Percentiles rank a stretch among this genome's conserved stretches.
Evolutionary conservation across 2,797 vertebrate species (phyloP).

Genomic region (Furcifer pardalis): DNA sequence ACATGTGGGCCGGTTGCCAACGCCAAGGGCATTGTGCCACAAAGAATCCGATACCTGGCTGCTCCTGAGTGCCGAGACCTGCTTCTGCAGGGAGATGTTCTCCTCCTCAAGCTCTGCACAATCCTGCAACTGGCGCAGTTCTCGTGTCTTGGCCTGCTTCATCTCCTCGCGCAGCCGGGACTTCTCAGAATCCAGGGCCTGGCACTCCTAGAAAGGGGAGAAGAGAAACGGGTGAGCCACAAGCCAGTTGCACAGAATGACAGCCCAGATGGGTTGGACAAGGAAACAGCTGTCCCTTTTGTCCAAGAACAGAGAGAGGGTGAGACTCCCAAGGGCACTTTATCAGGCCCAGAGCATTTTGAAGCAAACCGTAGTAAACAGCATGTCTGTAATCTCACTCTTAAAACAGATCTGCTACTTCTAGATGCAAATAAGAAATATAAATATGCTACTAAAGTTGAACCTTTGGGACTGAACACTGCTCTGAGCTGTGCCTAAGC

Average conservation of each 20-base stretch:
- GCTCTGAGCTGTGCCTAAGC: no score
- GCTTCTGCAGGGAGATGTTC: conserved; percentile 87
- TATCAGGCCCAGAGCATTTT: not conserved
- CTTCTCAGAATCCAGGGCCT: conserved; percentile 82
- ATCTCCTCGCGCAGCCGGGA: conserved; percentile 80
- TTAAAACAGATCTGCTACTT: not conserved
- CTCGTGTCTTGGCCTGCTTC: conserved; percentile 84
- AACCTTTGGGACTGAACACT: not conserved
- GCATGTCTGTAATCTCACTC: not conserved
- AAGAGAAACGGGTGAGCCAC: not conserved
- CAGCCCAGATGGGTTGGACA: not conserved
- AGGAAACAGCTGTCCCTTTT: not conserved
- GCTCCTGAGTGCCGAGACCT: conserved; percentile 85
- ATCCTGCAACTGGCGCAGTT: conserved; percentile 84
- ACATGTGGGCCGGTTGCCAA: not conserved
- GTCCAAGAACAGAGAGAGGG: not conserved
- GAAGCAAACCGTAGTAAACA: not conserved
- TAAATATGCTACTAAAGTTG: not conserved
- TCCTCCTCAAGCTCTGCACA: conserved; percentile 86
- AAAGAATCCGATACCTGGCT: conserved; percentile 78
- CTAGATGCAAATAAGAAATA: not conserved
- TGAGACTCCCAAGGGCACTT: not conserved
- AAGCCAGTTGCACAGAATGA: not conserved
- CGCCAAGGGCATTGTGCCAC: no score
- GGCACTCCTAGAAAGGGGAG: conserved; percentile 72